Base-by-base conservation (phyloP, 2,888 invertebrate species). In the Lumbricus terrestris region DNA sequence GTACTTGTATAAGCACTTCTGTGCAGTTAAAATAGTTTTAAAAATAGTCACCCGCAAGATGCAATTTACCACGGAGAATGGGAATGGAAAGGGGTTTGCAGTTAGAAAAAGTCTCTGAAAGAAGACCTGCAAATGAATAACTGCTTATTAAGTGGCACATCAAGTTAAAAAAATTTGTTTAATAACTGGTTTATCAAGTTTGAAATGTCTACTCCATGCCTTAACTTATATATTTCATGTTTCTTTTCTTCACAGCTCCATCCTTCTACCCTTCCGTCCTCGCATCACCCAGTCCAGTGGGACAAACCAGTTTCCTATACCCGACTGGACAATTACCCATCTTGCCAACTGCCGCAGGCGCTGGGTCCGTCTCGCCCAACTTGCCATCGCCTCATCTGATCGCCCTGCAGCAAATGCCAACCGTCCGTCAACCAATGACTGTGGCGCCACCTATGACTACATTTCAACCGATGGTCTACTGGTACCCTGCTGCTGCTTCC, bases 381-480 rank as follows among this genome's bases (percentile, higher is more conserved):
- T 23, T 34, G 29, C 40, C n/a, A 42, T 33, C 89, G 69, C 20
- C 89, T 54, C 47, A 40, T 33, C 0, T 69, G 69, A 18, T 69
- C 34, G 34, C 40, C 42, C 16, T 47, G 16, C 88, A 88, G 18
- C 40, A 42, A 42, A 33, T 88, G 88, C 34, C 47, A 2, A 23
- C 34, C 42, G 69, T 35, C 3, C 69, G 34, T 13, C 47, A 37
- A 15, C 34, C 89, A 33, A 69, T 47, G 37, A 34, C 47, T 23
- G 35, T 37, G 54, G 82, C 89, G 54, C 54, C 37, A 0, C 18
- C 47, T 29, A 33, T 69, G 47, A n/a, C 89, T 3, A 38, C 90
- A n/a, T 92, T 93, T 91, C 93, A 93, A 83, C 96, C 96, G 15
- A 95, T 96, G 85, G 97, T 98, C 93, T 98, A 98, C 96, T 98